phyloP scores from a whole-genome alignment of 2,888 invertebrate genomes.

The Pycnomerus fuliginosus region DNA sequence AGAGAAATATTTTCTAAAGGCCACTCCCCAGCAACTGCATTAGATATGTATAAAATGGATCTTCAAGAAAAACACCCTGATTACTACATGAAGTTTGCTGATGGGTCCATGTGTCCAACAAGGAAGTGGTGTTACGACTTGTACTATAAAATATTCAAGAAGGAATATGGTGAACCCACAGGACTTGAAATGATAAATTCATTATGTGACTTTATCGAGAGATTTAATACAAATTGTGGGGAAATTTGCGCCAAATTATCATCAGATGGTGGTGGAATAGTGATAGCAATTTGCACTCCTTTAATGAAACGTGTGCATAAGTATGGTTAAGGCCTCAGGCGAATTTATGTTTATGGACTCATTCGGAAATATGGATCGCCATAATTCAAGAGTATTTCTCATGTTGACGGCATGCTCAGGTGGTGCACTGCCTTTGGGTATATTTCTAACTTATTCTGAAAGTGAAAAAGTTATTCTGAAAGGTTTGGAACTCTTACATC shows the following conservation, averaged over 20 bases:
- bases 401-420: background rate
- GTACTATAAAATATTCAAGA: conserved; percentile 3
- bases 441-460: conserved; percentile 4
- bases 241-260: background rate
- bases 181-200: conserved; percentile 1
- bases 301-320: conserved; percentile 4
- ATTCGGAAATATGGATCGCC: conserved; percentile 1
- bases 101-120: conserved; percentile 4
- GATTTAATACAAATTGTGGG: background rate
- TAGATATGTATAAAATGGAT: conserved; percentile 2
- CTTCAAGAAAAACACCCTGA: conserved; percentile 5
- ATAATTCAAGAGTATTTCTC: background rate
- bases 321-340: background rate
- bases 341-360: conserved; percentile 5
- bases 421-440: background rate
- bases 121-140: conserved; percentile 2
- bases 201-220: background rate
- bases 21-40: conserved; percentile 1
- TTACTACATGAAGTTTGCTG: conserved; percentile 1
- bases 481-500: conserved; percentile 1
- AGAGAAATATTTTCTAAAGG: background rate
- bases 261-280: background rate
- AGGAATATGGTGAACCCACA: conserved; percentile 2
- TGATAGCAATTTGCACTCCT: conserved; percentile 3
- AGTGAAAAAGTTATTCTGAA: background rate